These are phyloP conservation scores for Chalcis sispes DNA, from an alignment of 2,888 invertebrate genomes.

Conservation along the genomic window DNA sequence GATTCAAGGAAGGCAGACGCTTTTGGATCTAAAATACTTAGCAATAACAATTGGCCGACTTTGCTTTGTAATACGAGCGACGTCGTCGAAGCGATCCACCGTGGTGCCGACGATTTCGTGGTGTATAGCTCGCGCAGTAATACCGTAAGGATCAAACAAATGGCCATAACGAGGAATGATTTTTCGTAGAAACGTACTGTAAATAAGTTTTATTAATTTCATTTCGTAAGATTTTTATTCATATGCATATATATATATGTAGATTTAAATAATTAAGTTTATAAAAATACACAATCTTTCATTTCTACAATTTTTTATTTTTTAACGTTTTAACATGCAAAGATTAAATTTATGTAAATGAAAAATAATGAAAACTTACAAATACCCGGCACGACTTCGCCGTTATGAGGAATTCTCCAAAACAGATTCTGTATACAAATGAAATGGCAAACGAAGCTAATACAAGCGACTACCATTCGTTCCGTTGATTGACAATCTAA, in stretches of 20 bases:
- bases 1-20: constrained; percentile 64
- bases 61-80: constrained; percentile 64
- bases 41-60: constrained; percentile 66
- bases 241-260: neutral
- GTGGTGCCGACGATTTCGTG: constrained; percentile 62
- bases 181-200: constrained; percentile 67
- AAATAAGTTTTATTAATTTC: constrained; percentile 34
- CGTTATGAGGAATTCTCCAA: constrained; percentile 79
- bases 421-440: constrained; percentile 79
- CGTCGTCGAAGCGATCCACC: constrained; percentile 62
- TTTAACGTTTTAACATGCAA: too few species aligned
- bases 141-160: constrained; percentile 48
- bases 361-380: constrained; percentile 59
- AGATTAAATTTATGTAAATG: neutral
- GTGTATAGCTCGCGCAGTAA: constrained; percentile 61
- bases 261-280: neutral
- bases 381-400: constrained; percentile 65
- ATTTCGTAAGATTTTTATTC: neutral
- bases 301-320: too few species aligned
- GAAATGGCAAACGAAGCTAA: constrained; percentile 80
- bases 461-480: constrained; percentile 78
- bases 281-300: too few species aligned
- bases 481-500: constrained; percentile 79
- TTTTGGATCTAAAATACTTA: constrained; percentile 67
- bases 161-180: constrained; percentile 62